Evolutionary conservation across 2,113 vertebrate species (phyloP), one percentile per base, ranked within the genome.

Genomic region (Clarias macrocephalus): DNA sequence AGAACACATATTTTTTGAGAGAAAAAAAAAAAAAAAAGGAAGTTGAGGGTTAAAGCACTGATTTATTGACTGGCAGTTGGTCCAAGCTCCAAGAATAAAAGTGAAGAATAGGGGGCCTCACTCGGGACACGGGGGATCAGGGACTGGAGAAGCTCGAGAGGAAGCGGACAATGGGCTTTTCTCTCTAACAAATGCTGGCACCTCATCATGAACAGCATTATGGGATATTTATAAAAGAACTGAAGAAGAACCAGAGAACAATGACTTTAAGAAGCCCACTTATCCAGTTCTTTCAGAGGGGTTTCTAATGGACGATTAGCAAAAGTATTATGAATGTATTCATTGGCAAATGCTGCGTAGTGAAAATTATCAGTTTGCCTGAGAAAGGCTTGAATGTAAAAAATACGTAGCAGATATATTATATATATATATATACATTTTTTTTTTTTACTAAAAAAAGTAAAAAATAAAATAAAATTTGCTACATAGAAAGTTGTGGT

Each of bases 121-220:
- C 5, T 23, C 56, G n/a, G 76, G 82, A 52, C 81, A 30, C 28
- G 13, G 86, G 85, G 86, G 84, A 92, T 91, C 92, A 89, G 56
- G 72, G 59, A 65, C 79, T 75, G 90, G 87, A 86, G 87, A 82
- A 82, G 86, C 89, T 94, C 92, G 94, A 94, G 94, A 86, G 83
- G 23, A 65, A 12, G 21, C 79, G n/a, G 60, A 91, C 89, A 91
- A 91, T 90, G 48, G 85, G 63, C 84, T 87, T 85, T 87, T 84
- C 83, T 87, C 57, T 28, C 63, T 83, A 72, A 88, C 72, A 63
- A 88, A 88, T 82, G 60, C 48, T 62, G 52, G 75, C 85, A 91
- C 72, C 80, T 90, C 80, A 87, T 87, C 85, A 81, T 75, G 37
- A 72, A 87, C 25, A 76, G 76, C 33, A 87, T 85, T 80, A 42